Conservation (phyloP, 2,113 vertebrate species). For the Melanerpes aurifrons region DNA sequence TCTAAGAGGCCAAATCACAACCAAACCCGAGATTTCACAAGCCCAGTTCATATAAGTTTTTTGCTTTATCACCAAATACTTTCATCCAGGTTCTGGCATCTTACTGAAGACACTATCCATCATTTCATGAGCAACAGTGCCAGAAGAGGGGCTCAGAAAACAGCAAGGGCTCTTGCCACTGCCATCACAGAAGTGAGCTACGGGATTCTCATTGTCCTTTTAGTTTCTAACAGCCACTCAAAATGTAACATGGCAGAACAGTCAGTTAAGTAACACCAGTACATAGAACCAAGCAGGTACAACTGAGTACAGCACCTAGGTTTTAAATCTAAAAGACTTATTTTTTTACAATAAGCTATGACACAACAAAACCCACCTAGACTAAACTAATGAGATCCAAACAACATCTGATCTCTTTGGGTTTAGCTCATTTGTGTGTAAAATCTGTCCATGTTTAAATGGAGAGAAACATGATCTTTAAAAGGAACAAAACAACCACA, state of each 20-base stretch:
- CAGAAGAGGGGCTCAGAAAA: not conserved
- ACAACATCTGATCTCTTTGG: not conserved
- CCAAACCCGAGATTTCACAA: not conserved
- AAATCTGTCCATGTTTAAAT: fast-evolving
- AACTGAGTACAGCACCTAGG: not conserved
- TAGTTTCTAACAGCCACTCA: not conserved
- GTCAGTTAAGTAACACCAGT: not conserved
- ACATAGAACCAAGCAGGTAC: not conserved
- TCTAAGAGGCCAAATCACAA: not conserved
- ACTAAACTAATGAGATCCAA: not conserved
- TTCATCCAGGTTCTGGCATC: not conserved
- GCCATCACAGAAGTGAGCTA: not conserved
- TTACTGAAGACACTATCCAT: not conserved
- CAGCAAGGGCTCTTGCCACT: not conserved
- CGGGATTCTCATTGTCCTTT: not conserved
- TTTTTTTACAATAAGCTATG: not conserved
- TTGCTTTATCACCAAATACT: not conserved
- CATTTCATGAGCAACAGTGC: fast-evolving
- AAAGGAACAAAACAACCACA: not conserved
- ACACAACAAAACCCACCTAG: not conserved
- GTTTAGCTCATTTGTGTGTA: not conserved
- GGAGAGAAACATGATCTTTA: not conserved
- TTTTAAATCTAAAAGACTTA: not conserved
- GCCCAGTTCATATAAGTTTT: not conserved
- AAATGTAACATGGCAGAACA: fast-evolving